Conservation (phyloP, 2,888 invertebrate species). For the Parascotia fuliginaria region DNA sequence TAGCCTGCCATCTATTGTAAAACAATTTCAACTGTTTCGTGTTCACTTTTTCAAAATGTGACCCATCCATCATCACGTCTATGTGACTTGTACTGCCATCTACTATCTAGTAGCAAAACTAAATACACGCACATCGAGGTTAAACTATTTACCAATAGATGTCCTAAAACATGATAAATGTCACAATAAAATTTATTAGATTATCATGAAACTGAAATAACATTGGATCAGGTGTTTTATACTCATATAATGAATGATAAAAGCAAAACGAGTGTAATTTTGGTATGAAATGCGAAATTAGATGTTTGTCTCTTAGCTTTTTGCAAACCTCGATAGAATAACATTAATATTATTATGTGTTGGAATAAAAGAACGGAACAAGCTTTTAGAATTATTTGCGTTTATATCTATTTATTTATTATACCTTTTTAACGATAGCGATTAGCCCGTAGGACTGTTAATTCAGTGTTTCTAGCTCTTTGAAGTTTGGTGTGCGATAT, state of each 20-base stretch:
- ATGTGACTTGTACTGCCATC: slow-evolving; percentile 20
- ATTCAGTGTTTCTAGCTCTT: no score
- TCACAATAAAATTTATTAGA: background rate
- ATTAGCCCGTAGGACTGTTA: no score
- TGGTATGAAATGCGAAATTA: background rate
- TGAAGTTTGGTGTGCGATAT: no score
- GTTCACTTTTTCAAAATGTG: no score
- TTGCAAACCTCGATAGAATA: background rate
- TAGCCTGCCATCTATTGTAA: slow-evolving; percentile 21
- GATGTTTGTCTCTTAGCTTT: background rate
- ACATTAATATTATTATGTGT: background rate
- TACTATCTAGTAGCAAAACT: slow-evolving; percentile 33
- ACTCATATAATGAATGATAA: background rate
- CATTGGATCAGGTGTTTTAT: background rate
- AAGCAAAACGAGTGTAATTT: background rate
- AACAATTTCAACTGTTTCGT: no score
- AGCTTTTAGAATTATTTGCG: no score
- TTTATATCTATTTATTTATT: no score
- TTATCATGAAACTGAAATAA: background rate
- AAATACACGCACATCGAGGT: background rate
- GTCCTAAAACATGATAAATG: slow-evolving; percentile 20
- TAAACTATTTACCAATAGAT: slow-evolving; percentile 55
- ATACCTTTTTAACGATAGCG: no score
- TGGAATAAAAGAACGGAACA: no score
- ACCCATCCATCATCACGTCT: background rate